Base-by-base conservation (phyloP, 2,888 invertebrate genomes). In the Temnothorax rugatulus region DNA sequence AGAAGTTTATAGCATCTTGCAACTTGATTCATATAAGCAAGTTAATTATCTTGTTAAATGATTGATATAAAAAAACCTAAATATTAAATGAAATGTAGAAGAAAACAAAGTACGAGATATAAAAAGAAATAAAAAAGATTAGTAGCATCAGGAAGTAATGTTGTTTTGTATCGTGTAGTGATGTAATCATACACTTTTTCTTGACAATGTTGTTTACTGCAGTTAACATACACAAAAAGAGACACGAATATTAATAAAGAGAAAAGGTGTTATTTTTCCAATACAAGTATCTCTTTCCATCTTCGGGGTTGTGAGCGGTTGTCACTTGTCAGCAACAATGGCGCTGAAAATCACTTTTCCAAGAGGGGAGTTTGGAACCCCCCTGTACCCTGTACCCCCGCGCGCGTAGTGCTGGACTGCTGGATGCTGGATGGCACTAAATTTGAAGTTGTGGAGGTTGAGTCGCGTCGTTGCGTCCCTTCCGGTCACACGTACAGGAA, bases 391-490 rank as follows among this genome's bases (percentile, higher is more conserved):
- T 34, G 34, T 34, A 34, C 34, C 34, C 34, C 34, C 34, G 34
- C 34, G 7, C 34, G 34, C 34, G 7, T 34, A 34, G 34, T 34
- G 34, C 34, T 34, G 34, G 34, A 7, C 29, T 34, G 7, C 34
- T 34, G 34, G 34, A 9, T 61, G 15, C 29, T 52, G 66, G 21
- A 68, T 68, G 77, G 29, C 77, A 68, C n/a, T 68, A 68, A 66
- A 77, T 68, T 77, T 68, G 8, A 77, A 68, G 77, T 66, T 66
- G 52, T 44, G n/a, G 5, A 68, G 38, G n/a, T 15, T 68, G 44
- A 21, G 7, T 25, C 29, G 41, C 15, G 38, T 68, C 15, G n/a
- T 77, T n/a, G 15, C 15, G 15, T 29, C 54, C 21, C 0, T 68
- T 68, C 41, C 54, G 18, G 15, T 41, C 1, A 44, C 52, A 13